Evolutionary conservation across 2,113 vertebrate genomes (phyloP).

Genomic region (Nothobranchius furzeri): DNA sequence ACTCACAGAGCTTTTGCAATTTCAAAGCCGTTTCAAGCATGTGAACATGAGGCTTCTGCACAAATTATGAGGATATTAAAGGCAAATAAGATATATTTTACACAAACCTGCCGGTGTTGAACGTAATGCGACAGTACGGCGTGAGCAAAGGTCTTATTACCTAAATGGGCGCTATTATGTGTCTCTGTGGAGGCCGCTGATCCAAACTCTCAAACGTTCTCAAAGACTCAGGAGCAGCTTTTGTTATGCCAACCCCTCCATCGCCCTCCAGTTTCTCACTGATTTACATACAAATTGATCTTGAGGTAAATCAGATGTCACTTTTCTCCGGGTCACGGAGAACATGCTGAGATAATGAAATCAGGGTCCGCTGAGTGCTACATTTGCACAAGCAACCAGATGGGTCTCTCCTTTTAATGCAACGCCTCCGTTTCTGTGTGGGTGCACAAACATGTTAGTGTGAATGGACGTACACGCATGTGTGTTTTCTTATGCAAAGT

Average conservation of each 20-base stretch:
- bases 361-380: slow-evolving; percentile 76
- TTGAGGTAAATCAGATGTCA: slow-evolving; percentile 85
- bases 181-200: slow-evolving; percentile 55
- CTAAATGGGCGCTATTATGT: slow-evolving; percentile 79
- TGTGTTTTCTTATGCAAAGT: slow-evolving; percentile 50
- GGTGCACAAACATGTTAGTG: slow-evolving; percentile 34
- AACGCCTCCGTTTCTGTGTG: slow-evolving; percentile 46
- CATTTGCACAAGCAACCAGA: slow-evolving; percentile 71
- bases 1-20: slow-evolving; percentile 21
- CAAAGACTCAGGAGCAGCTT: slow-evolving; percentile 71
- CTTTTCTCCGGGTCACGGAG: slow-evolving; percentile 78
- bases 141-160: slow-evolving; percentile 68
- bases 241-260: slow-evolving; percentile 70
- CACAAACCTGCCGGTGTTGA: slow-evolving; percentile 23
- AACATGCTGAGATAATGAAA: slow-evolving; percentile 84
- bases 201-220: slow-evolving; percentile 60
- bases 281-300: slow-evolving; percentile 87
- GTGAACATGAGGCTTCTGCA: slow-evolving; percentile 7
- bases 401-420: slow-evolving; percentile 72
- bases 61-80: slow-evolving; percentile 36
- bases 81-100: slow-evolving; percentile 56
- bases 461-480: slow-evolving; percentile 11
- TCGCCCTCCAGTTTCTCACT: slow-evolving; percentile 74
- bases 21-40: slow-evolving; percentile 7
- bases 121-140: slow-evolving; percentile 32